Conservation (phyloP, 2,113 vertebrate species). For the Bathybates hornii region DNA sequence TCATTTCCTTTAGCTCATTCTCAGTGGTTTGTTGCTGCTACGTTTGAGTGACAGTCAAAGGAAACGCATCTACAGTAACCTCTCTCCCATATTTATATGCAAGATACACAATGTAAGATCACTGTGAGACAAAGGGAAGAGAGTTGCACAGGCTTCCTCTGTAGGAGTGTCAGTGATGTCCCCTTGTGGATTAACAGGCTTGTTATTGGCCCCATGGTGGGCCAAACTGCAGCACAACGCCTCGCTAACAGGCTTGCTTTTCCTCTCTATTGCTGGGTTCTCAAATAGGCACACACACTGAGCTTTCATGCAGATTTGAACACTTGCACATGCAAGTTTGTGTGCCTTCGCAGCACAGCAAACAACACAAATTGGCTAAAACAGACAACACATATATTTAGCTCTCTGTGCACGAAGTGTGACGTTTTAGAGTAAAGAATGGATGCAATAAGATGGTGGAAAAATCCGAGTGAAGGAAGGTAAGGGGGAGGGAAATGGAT, state of each 20-base stretch:
- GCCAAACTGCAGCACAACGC: conserved; percentile 26
- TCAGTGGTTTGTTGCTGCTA: not conserved
- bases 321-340: not conserved
- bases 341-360: not conserved
- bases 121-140: conserved; percentile 24
- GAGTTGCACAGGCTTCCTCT: not conserved
- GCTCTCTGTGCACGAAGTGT: not conserved
- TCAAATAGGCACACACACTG: not conserved
- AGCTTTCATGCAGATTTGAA: conserved; percentile 4
- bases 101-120: not conserved
- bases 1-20: conserved; percentile 25
- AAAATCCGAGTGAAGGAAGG: not conserved
- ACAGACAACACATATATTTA: not conserved
- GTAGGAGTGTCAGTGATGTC: conserved; percentile 31
- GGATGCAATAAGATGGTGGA: not conserved
- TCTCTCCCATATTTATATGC: not conserved
- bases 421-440: not conserved
- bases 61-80: not conserved
- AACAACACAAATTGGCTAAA: not conserved
- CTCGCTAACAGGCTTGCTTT: conserved; percentile 34
- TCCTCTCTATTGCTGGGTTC: conserved; percentile 22
- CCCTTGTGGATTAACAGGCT: conserved; percentile 39
- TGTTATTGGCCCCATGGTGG: conserved; percentile 47
- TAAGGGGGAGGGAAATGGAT: not conserved
- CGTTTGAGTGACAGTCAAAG: conserved; percentile 2